Base-by-base conservation (phyloP, 1,140 invertebrate species). In the Heliconius congener region DNA sequence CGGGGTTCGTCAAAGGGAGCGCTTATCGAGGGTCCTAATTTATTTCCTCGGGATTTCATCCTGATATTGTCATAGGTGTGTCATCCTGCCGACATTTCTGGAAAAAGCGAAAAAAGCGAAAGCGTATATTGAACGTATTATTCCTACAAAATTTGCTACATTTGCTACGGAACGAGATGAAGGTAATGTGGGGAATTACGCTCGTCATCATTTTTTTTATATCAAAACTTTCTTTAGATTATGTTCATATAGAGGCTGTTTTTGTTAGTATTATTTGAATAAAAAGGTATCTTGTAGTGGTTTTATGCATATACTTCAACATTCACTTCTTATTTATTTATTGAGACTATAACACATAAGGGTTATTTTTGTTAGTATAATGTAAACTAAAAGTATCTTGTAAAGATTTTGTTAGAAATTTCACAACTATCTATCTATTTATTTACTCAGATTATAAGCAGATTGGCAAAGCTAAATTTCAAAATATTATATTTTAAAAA, bases 21-120 rank as follows among this genome's bases (percentile, higher is more conserved):
- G 92, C 93, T 93, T 93, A 93, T 93, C 91, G 87, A 84, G 81
- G 81, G 80, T 83, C 89, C 86, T 89, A 92, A 94, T 94, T 94
- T 94, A 93, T 94, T 91, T 92, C 87, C 83, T 82, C 78, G 84
- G 90, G 87, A 90, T 90, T 89, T 86, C 79, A 84, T 87, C 87
- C 86, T 88, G 87, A 91, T 89, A 87, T 88, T 88, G 88, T 90
- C 90, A 87, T 87, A 88, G 86, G 82, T 85, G 82, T 90, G 86
- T 88, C 89, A 89, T 86, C 80, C 80, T 75, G 79, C 79, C 80
- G 72, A 81, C 82, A 76, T 74, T 83, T 77, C 74, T 79, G 78
- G 78, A 66, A 3, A 46, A 46, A 66, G 23, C 23, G 23, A 23
- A 23, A 23, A 23, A 23, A 23, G 23, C 23, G 23, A 79, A 76